Percentiles rank a stretch among this genome's conserved stretches.
phyloP scores from a whole-genome alignment of 2,113 vertebrate species.

The Ctenodactylus gundi region DNA sequence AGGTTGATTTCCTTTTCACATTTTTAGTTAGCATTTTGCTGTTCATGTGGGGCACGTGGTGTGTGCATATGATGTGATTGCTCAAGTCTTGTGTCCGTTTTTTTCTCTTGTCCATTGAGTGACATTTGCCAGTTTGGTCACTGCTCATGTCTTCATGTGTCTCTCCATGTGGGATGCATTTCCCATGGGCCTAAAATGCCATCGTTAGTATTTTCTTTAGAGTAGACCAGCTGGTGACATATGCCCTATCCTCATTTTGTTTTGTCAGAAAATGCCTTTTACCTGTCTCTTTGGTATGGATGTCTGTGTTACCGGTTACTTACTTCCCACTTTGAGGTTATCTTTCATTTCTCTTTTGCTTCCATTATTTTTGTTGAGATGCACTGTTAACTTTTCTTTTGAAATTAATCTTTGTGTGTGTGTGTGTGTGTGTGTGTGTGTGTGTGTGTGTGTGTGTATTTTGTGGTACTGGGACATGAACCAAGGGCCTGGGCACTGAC shows the following conservation, averaged over 20 bases:
- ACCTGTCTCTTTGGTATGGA: not conserved
- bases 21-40: not conserved
- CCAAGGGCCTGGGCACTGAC: not conserved
- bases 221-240: not conserved
- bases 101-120: not conserved
- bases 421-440: not conserved
- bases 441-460: not conserved
- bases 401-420: not conserved
- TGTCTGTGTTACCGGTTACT: not conserved
- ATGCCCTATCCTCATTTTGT: not conserved
- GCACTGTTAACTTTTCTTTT: not conserved
- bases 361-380: constrained; percentile 30
- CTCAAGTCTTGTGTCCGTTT: not conserved
- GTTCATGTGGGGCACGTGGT: too few species aligned
- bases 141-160: not conserved
- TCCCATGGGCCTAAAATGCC: not conserved
- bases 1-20: not conserved
- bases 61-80: not conserved
- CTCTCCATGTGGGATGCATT: not conserved
- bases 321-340: not conserved
- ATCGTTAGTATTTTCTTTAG: not conserved
- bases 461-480: not conserved
- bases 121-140: not conserved
- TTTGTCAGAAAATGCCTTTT: constrained; percentile 27
- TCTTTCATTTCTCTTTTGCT: constrained; percentile 26